Evolutionary conservation across 2,113 vertebrate species (phyloP).

Genomic region (Cathartes aura): DNA sequence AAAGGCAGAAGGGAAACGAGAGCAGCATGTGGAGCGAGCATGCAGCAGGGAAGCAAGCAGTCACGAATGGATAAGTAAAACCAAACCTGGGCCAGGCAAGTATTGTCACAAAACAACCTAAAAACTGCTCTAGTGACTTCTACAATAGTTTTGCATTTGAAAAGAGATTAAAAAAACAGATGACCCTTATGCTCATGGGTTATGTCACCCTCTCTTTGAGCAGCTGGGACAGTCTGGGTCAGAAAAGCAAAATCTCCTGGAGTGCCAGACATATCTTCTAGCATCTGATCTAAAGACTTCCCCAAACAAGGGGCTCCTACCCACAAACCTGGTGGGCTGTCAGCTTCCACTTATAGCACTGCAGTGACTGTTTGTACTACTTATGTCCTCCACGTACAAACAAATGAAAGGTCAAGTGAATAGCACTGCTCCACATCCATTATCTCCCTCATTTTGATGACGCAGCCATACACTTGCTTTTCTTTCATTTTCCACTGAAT

Average conservation of each 20-base stretch:
- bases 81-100: not conserved
- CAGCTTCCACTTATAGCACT: not conserved
- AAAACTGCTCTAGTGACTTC: not conserved
- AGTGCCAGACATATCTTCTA: not conserved
- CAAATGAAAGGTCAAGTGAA: not conserved
- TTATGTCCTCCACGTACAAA: not conserved
- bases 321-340: not conserved
- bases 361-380: fast-evolving
- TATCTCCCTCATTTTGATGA: not conserved
- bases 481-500: not conserved
- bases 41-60: not conserved
- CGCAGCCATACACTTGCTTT: not conserved
- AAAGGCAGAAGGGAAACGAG: not conserved
- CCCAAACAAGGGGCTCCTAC: not conserved
- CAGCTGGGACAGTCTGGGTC: not conserved
- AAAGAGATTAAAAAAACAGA: not conserved
- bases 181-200: not conserved
- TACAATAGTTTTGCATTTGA: not conserved
- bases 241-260: not conserved
- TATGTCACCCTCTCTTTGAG: not conserved
- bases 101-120: not conserved
- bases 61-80: not conserved
- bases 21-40: not conserved
- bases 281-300: not conserved
- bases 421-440: not conserved